Conservation (phyloP, 2,888 invertebrate genomes). For the Drosophila histrio region DNA sequence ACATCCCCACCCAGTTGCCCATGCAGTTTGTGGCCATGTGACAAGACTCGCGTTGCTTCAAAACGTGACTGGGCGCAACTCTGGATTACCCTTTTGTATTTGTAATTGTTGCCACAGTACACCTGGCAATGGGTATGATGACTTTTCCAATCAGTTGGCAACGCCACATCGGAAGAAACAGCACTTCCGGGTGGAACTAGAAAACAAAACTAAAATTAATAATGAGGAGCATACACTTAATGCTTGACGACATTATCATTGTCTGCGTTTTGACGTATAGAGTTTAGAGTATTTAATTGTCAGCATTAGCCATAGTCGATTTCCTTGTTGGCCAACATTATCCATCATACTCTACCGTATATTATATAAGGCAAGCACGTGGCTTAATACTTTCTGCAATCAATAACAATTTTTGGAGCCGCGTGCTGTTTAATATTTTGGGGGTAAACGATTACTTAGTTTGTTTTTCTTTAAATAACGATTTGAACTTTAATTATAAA, state of each 20-base stretch:
- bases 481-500: slow-evolving; percentile 7
- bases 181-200: not conserved
- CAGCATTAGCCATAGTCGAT: slow-evolving; percentile 11
- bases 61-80: slow-evolving; percentile 60
- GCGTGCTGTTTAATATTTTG: slow-evolving; percentile 4
- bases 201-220: too few relatives aligned
- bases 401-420: slow-evolving; percentile 48
- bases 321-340: not conserved
- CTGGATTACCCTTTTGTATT: slow-evolving; percentile 9
- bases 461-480: slow-evolving; percentile 10
- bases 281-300: slow-evolving; percentile 27
- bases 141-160: slow-evolving; percentile 21
- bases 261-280: not conserved
- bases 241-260: not conserved
- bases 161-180: not conserved
- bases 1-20: not conserved
- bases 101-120: slow-evolving; percentile 1
- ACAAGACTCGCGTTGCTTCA: slow-evolving; percentile 50
- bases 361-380: slow-evolving; percentile 44
- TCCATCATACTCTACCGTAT: not conserved
- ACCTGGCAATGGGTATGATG: slow-evolving; percentile 5
- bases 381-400: slow-evolving; percentile 47
- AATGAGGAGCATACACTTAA: not conserved
- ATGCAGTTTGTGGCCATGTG: slow-evolving; percentile 32
- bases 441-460: not conserved